phyloP scores from a whole-genome alignment of 2,888 invertebrate species.

The Punctoribates punctum region DNA sequence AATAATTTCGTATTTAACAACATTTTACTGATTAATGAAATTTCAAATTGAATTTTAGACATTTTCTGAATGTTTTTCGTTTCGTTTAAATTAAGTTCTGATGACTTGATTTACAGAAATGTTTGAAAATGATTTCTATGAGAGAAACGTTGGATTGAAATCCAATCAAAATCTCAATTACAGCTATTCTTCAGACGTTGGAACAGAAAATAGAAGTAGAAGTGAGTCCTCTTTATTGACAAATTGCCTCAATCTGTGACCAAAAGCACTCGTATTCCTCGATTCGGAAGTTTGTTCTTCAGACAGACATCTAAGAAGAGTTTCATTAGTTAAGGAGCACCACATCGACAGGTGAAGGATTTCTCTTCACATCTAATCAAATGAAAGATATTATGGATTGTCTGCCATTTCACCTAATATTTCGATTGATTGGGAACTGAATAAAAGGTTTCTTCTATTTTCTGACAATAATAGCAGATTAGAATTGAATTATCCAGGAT shows the following conservation, averaged over 20 bases:
- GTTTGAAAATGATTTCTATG: neutral
- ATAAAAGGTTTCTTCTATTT: too few relatives aligned
- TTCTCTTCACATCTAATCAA: neutral
- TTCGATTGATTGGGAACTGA: too few relatives aligned
- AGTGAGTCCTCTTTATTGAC: neutral
- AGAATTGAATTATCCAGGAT: too few relatives aligned
- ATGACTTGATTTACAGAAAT: neutral
- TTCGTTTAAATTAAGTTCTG: too few relatives aligned
- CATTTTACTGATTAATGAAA: too few relatives aligned
- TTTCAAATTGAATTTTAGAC: neutral
- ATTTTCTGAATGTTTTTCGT: neutral
- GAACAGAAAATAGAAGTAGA: neutral
- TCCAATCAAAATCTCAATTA: constrained; percentile 28
- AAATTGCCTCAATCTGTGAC: constrained; percentile 20
- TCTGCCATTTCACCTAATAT: too few relatives aligned
- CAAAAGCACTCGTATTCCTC: neutral
- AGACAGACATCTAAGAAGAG: neutral
- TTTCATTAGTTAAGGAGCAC: neutral
- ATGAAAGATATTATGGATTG: too few relatives aligned
- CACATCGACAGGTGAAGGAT: neutral
- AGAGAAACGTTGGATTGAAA: neutral
- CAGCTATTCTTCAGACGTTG: neutral
- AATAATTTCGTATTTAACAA: too few relatives aligned
- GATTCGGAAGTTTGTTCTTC: neutral
- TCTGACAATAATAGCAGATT: too few relatives aligned